Percentiles rank a stretch among this genome's conserved stretches.
These are phyloP conservation scores for Pipistrellus nathusii DNA, from an alignment of 2,797 vertebrate genomes.

Conservation along the genomic window DNA sequence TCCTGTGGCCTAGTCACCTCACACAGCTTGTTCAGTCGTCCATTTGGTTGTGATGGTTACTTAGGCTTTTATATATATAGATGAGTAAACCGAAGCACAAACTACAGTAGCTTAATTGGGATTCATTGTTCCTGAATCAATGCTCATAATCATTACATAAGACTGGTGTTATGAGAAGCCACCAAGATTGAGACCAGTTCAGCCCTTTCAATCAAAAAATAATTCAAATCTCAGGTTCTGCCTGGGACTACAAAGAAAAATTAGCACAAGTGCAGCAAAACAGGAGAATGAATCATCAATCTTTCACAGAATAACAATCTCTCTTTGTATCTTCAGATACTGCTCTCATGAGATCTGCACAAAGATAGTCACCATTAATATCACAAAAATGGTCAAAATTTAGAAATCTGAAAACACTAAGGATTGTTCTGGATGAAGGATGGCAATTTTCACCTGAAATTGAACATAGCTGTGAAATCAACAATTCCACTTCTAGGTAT, in stretches of 20 bases:
- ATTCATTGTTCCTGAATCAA: background rate
- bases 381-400: conserved; percentile 42
- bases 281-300: background rate
- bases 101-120: background rate
- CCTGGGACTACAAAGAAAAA: background rate
- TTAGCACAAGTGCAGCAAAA: conserved; percentile 1
- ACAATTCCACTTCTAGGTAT: background rate
- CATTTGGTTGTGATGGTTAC: too few species aligned
- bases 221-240: background rate
- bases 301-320: background rate
- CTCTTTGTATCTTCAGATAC: background rate
- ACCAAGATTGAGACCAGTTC: background rate
- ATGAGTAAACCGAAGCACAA: background rate
- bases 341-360: background rate
- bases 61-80: too few species aligned
- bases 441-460: background rate
- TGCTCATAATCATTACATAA: background rate
- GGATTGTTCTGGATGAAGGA: background rate
- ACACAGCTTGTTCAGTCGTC: too few species aligned
- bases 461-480: background rate
- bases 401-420: conserved; percentile 2
- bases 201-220: conserved; percentile 18
- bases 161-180: background rate
- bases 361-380: conserved; percentile 13
- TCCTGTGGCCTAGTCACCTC: too few species aligned